Evolutionary conservation across 2,888 invertebrate species (phyloP).

Genomic region (Eupithecia subfuscata): DNA sequence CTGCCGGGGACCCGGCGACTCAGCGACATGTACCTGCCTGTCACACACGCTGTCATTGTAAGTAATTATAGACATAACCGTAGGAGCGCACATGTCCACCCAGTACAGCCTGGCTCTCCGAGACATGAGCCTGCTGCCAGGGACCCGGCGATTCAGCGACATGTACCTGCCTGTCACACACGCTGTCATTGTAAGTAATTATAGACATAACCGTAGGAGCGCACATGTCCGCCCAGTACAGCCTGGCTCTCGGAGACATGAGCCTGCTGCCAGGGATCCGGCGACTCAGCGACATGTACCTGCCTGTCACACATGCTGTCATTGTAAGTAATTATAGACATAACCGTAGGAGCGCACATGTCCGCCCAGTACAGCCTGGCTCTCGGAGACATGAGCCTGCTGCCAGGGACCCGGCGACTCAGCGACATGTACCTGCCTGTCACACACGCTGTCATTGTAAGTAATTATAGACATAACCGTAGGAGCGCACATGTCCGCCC

Average conservation of each 20-base stretch:
- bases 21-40: conserved; percentile 39
- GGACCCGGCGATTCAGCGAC: conserved; percentile 35
- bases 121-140: conserved; percentile 34
- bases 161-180: conserved; percentile 36
- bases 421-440: conserved; percentile 40
- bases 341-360: conserved; percentile 32
- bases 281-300: conserved; percentile 35
- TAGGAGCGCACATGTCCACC: conserved; percentile 30
- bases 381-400: conserved; percentile 36
- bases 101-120: conserved; percentile 40
- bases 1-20: conserved; percentile 30
- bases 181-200: neutral
- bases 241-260: conserved; percentile 38
- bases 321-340: conserved; percentile 59
- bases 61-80: conserved; percentile 60
- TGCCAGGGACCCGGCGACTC: conserved; percentile 29
- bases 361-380: conserved; percentile 39
- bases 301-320: conserved; percentile 33
- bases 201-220: conserved; percentile 62
- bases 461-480: too few species aligned
- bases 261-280: conserved; percentile 29
- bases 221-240: conserved; percentile 35
- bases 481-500: too few species aligned
- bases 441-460: conserved; percentile 10
- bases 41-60: conserved; percentile 17